Base-by-base conservation (phyloP, 2,888 invertebrate species). In the Lepetodrilus schrolli region DNA sequence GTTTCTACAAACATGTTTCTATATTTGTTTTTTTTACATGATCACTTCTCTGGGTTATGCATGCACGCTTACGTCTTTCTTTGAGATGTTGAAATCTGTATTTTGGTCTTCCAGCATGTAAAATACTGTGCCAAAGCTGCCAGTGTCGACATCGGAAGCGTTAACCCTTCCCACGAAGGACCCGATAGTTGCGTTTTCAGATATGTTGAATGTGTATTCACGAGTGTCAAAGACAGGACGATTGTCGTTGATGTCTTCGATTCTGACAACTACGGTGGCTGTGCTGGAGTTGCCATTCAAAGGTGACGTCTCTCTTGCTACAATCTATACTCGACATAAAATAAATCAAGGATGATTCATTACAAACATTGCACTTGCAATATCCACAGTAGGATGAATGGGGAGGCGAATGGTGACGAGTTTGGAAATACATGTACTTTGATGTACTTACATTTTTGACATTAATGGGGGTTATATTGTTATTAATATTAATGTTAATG, bases 171-270 rank as follows among this genome's bases (percentile, higher is more conserved):
- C 68, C 13, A 68, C 47, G 1, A 23, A 7, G 0, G 10, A 13
- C 8, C 47, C 47, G 13, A 26, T n/a, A 0, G 3, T 5, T 5
- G 26, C 68, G 68, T 47, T 30, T 23, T 68, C 68, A 0, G 47
- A 47, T 5, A 68, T 47, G 26, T 68, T 43, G 30, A 68, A 68
- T 21, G 21, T 21, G 26, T 43, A 38, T 26, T 20, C 13, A 1
- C 7, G 5, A 17, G 43, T 23, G 23, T 38, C 21, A 23, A 68
- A 68, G 4, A 43, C 43, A 0, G 97, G 97, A 0, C 95, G 92
- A 90, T 97, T 97, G 86, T 97, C 97, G 85, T 97, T 97, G 0
- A 96, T 93, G 86, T 98, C 97, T 48, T 93, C 91, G 0, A 97
- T 94, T 0, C 58, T 34, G 13, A 85, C 77, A 17, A 72, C 13